Evolutionary conservation across 64 coral and sea anemone species (phyloP).

Genomic region (Astreopora myriophthalma): DNA sequence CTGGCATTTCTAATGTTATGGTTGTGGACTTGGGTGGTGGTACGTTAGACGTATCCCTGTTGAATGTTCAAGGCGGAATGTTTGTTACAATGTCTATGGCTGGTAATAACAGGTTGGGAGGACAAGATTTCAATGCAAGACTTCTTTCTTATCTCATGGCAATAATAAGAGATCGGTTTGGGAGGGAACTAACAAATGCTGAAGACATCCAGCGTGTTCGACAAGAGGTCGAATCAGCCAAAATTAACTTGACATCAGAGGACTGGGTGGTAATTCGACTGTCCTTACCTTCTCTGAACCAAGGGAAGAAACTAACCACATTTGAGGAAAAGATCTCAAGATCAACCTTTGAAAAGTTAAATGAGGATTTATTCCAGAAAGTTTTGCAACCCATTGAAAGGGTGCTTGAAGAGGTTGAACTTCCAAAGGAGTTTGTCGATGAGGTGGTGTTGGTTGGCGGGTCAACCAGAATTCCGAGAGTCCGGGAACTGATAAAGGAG

Average conservation of each 20-base stretch:
- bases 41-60: constrained; percentile 90
- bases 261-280: constrained; percentile 59
- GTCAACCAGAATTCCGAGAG: constrained; percentile 89
- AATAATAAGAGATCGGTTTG: constrained; percentile 72
- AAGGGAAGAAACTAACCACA: constrained; percentile 59
- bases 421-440: constrained; percentile 79
- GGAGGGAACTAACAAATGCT: constrained; percentile 68
- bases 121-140: constrained; percentile 97
- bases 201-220: constrained; percentile 87
- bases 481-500: constrained; percentile 82
- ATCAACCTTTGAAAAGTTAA: constrained; percentile 94
- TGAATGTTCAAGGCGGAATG: constrained; percentile 98
- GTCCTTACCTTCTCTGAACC: constrained; percentile 73
- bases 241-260: constrained; percentile 86
- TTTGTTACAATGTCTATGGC: constrained; percentile 99
- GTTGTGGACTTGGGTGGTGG: constrained; percentile 95
- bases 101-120: constrained; percentile 92
- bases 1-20: constrained; percentile 87
- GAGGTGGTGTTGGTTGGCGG: constrained; percentile 97
- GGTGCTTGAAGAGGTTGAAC: constrained; percentile 81
- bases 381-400: constrained; percentile 88
- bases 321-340: constrained; percentile 86
- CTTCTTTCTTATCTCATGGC: constrained; percentile 76
- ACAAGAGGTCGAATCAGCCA: constrained; percentile 91
- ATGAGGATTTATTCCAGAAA: constrained; percentile 92